Percentiles rank a stretch among this genome's conserved stretches.
Conservation (phyloP, 2,888 invertebrate species). For the Machimus atricapillus region DNA sequence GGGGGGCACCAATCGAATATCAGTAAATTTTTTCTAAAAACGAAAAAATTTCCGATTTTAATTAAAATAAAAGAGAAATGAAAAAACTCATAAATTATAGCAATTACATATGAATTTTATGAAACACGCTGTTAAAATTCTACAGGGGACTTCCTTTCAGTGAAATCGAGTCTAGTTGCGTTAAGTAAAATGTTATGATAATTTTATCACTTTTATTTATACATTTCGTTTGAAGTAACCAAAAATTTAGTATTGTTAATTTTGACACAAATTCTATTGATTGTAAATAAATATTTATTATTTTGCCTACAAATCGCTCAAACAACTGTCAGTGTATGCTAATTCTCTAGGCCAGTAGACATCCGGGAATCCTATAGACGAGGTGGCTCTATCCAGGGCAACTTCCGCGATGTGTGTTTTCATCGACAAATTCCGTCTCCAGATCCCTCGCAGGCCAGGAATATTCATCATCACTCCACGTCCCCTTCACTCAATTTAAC, state of each 20-base stretch:
- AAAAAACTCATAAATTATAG: constrained; percentile 28
- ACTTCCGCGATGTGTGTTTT: neutral
- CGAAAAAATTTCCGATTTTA: constrained; percentile 32
- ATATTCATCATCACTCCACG: neutral
- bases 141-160: constrained; percentile 31
- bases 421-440: neutral
- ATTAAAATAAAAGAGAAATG: constrained; percentile 9
- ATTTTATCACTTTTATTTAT: constrained; percentile 36
- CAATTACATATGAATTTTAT: constrained; percentile 37
- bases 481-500: constrained; percentile 9
- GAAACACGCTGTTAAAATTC: constrained; percentile 30
- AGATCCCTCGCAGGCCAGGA: neutral
- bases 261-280: constrained; percentile 37
- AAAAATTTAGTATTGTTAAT: constrained; percentile 36
- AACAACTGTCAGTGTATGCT: constrained; percentile 3
- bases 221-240: constrained; percentile 29
- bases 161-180: constrained; percentile 28
- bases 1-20: constrained; percentile 23
- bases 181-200: constrained; percentile 35
- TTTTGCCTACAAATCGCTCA: constrained; percentile 36
- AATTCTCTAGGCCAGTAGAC: neutral
- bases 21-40: constrained; percentile 30
- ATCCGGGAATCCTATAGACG: neutral
- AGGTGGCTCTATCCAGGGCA: neutral
- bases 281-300: constrained; percentile 38